These are phyloP conservation scores for Cremastobaeus sp. DNA, from an alignment of 2,888 invertebrate species.

Conservation along the genomic window DNA sequence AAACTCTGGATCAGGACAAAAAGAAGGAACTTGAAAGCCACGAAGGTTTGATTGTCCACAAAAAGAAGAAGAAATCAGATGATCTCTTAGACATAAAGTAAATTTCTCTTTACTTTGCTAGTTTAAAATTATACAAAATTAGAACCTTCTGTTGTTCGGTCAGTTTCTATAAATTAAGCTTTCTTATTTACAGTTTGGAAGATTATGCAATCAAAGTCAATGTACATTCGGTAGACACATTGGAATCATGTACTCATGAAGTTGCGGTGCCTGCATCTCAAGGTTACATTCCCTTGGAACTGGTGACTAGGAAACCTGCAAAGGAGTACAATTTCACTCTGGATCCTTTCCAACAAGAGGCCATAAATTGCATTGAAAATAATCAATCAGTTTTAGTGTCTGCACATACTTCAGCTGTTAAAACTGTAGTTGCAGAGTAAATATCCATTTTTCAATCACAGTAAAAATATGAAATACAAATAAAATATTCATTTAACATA, in stretches of 20 bases:
- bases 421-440: conserved; percentile 99
- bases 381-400: conserved; percentile 98
- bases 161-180: too few species aligned
- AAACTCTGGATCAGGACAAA: too few species aligned
- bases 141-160: too few species aligned
- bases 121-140: too few species aligned
- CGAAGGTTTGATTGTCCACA: not conserved
- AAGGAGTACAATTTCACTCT: conserved; percentile 96
- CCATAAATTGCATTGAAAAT: conserved; percentile 97
- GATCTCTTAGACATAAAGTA: too few species aligned
- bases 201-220: conserved; percentile 89
- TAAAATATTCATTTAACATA: too few species aligned
- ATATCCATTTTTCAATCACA: too few species aligned
- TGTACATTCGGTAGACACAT: conserved; percentile 78
- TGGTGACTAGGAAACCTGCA: conserved; percentile 85
- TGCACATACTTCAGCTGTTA: conserved; percentile 99
- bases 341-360: conserved; percentile 99
- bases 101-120: too few species aligned
- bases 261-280: conserved; percentile 95
- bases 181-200: conserved; percentile 84
- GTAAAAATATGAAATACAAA: too few species aligned
- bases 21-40: too few species aligned
- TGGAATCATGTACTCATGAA: conserved; percentile 97
- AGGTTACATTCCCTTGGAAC: conserved; percentile 84
- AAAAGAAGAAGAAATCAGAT: too few species aligned